These are phyloP conservation scores for Microcebus ravelobensis DNA, from an alignment of 2,113 vertebrate genomes.

Conservation along the genomic window DNA sequence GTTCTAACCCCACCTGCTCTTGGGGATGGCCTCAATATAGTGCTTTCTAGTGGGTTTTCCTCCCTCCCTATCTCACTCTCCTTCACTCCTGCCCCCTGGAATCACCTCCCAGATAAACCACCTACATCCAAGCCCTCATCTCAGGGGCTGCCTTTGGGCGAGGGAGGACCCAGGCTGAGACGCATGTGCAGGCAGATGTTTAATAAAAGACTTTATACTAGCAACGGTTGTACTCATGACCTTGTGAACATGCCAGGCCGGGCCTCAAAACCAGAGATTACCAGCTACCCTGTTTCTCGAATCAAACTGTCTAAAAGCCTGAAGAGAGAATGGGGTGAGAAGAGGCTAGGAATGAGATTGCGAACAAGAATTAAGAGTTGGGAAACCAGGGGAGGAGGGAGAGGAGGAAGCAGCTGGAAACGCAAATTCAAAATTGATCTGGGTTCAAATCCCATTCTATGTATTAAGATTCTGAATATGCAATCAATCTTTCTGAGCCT, in stretches of 20 bases:
- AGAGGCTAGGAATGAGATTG: neutral
- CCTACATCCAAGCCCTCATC: neutral
- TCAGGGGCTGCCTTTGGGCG: neutral
- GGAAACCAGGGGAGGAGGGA: neutral
- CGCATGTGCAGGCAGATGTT: neutral
- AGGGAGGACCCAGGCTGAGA: neutral
- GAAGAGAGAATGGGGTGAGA: neutral
- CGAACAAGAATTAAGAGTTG: neutral
- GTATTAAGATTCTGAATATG: neutral
- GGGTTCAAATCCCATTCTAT: neutral
- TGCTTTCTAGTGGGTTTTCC: neutral
- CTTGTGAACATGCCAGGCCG: neutral
- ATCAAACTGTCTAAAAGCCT: neutral
- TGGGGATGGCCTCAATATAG: neutral
- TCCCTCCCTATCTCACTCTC: neutral
- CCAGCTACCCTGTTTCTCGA: neutral
- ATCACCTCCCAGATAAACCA: neutral
- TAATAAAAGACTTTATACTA: neutral
- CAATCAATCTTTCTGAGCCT: neutral
- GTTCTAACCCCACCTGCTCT: neutral
- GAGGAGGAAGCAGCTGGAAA: neutral
- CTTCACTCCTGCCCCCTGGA: neutral
- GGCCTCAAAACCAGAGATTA: neutral
- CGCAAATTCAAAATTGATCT: neutral
- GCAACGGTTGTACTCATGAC: neutral